phyloP scores from a whole-genome alignment of 2,888 invertebrate genomes.

The Hydriomena furcata region DNA sequence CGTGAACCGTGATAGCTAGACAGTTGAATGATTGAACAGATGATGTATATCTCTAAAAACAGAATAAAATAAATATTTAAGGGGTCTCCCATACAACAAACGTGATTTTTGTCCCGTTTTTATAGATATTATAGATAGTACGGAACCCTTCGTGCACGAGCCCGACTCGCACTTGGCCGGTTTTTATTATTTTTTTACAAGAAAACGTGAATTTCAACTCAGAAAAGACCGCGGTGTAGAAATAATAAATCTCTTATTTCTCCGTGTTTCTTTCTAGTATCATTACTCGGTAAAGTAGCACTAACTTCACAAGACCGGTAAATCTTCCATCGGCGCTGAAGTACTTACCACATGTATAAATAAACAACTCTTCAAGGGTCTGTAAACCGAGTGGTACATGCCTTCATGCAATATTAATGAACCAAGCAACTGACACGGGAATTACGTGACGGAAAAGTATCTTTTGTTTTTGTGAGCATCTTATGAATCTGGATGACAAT shows the following conservation, averaged over 20 bases:
- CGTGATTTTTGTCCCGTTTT: no score
- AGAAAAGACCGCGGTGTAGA: neutral
- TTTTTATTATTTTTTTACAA: no score
- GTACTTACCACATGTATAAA: slow-evolving; percentile 26
- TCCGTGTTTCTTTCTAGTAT: slow-evolving; percentile 7
- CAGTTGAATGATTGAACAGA: no score
- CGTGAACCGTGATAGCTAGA: no score
- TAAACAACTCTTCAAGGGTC: slow-evolving; percentile 23
- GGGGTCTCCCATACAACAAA: no score
- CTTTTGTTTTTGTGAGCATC: slow-evolving; percentile 22
- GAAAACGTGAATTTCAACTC: no score
- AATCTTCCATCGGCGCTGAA: slow-evolving; percentile 22
- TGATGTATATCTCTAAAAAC: no score
- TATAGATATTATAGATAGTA: no score
- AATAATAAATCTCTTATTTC: slow-evolving; percentile 12
- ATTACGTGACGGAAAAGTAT: slow-evolving; percentile 21
- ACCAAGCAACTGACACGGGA: slow-evolving; percentile 18
- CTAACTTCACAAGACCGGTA: slow-evolving; percentile 14
- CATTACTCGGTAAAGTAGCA: neutral
- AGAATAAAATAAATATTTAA: no score
- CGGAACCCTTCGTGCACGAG: no score
- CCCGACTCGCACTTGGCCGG: no score
- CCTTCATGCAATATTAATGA: slow-evolving; percentile 37
- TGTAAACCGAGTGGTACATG: slow-evolving; percentile 21
- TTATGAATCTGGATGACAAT: slow-evolving; percentile 17